Evolutionary conservation across 2,113 vertebrate species (phyloP).

Genomic region (Anguilla rostrata): DNA sequence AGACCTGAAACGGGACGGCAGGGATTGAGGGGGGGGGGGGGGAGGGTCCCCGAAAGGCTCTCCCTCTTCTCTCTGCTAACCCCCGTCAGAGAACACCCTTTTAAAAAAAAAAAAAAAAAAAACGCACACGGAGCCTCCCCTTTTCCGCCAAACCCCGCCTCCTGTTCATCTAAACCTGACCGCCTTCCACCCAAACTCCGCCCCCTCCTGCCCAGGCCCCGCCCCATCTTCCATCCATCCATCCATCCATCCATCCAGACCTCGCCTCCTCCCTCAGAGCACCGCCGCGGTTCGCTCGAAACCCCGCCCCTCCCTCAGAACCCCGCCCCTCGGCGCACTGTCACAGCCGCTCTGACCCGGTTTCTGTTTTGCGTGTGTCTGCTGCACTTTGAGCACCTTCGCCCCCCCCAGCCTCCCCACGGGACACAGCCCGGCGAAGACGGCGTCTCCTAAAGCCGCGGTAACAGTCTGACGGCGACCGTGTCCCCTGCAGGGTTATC

Average conservation of each 20-base stretch:
- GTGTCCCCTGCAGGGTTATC: not conserved
- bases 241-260: too few relatives aligned
- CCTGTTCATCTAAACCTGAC: too few relatives aligned
- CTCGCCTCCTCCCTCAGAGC: too few relatives aligned
- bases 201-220: not conserved
- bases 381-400: not conserved
- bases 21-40: too few relatives aligned
- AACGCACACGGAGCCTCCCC: not conserved
- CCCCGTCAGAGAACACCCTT: not conserved
- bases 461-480: not conserved
- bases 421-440: not conserved
- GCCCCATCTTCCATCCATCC: too few relatives aligned
- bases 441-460: not conserved
- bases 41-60: not conserved
- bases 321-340: not conserved
- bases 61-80: not conserved
- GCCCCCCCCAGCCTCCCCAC: not conserved
- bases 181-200: too few relatives aligned
- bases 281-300: not conserved
- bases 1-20: constrained; percentile 8
- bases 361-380: not conserved
- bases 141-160: not conserved
- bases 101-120: not conserved
- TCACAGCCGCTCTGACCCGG: not conserved
- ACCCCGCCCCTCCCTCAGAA: too few relatives aligned